Base-by-base conservation (phyloP, 2,888 invertebrate genomes). In the Meiosimyza decipiens region DNA sequence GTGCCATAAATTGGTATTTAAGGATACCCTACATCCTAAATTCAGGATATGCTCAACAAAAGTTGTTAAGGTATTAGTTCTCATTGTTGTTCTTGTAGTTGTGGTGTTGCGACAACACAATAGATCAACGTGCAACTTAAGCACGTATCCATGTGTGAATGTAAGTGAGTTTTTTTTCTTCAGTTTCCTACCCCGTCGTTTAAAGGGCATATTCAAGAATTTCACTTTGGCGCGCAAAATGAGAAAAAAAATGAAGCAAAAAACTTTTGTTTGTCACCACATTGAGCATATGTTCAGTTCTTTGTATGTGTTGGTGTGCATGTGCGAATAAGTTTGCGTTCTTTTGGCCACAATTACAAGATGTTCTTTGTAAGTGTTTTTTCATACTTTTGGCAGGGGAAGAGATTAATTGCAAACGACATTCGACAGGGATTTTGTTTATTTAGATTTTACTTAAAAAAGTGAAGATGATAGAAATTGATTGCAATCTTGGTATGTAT, bases 1-100 rank as follows among this genome's bases (percentile, higher is more conserved):
- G 82, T 82, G 84, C 85, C 85, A 85, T 84, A 84, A 84, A 84
- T 84, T 85, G 84, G 85, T 83, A 83, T 85, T 84, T 84, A 84
- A 84, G 83, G 84, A 84, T 84, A 82, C 83, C 84, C 80, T 81
- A 82, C 79, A 80, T 66, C 75, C 74, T 73, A 74, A 71, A 72
- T 49, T 16, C 54, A 52, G 65, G 65, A 65, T 65, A 51, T 33
- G 52, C 63, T 49, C 49, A 16, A 57, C 18, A 52, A 66, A 33
- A 22, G 72, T 76, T 75, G 76, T 77, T 74, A 74, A 72, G 75
- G 75, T 72, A 73, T 75, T 76, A 76, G 74, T 67, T 55, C 11
- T 51, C 64, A 52, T 52, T 67, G 49, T 62, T 54, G 64, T 73
- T 33, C 33, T 71, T 63, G 77, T 76, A 74, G 75, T 57, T 49